A percentile compares a stretch with the other conserved stretches of the same genome.
Conservation (phyloP, 2,113 vertebrate genomes). For the Hemibagrus wyckioides region DNA sequence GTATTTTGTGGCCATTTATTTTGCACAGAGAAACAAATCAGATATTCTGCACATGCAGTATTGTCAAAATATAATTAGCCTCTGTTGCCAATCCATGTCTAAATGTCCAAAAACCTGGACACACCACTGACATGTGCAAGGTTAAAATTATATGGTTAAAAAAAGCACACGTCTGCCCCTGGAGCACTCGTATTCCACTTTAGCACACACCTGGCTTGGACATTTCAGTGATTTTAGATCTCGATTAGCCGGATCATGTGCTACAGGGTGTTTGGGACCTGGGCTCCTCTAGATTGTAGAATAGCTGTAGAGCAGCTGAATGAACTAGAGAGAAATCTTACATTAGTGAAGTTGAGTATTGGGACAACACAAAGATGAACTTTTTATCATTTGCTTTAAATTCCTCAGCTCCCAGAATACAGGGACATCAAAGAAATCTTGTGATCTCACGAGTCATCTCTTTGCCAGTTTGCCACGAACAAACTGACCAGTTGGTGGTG, state of each 20-base stretch:
- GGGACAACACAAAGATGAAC: too few relatives aligned
- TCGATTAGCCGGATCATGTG: conserved; percentile 15
- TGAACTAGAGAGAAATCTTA: not conserved
- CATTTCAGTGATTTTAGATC: conserved; percentile 1
- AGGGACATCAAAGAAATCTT: not conserved
- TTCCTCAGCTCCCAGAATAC: not conserved
- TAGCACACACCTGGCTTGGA: not conserved
- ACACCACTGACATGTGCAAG: conserved; percentile 2
- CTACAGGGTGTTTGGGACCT: conserved; percentile 14
- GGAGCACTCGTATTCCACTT: not conserved
- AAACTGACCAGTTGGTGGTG: conserved; percentile 14
- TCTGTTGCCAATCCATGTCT: not conserved
- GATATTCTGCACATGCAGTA: not conserved
- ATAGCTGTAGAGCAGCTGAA: not conserved
- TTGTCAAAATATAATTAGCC: not conserved
- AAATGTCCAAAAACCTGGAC: conserved; percentile 13
- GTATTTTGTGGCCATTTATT: not conserved
- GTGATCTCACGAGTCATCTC: not conserved
- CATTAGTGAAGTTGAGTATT: not conserved
- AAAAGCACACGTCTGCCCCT: not conserved
- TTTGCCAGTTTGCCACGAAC: not conserved
- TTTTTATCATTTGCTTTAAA: not conserved
- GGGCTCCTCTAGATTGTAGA: not conserved
- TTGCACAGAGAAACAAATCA: not conserved
- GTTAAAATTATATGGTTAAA: not conserved